Conservation (phyloP, 2,113 vertebrate species). For the Oreocharis arfaki region DNA sequence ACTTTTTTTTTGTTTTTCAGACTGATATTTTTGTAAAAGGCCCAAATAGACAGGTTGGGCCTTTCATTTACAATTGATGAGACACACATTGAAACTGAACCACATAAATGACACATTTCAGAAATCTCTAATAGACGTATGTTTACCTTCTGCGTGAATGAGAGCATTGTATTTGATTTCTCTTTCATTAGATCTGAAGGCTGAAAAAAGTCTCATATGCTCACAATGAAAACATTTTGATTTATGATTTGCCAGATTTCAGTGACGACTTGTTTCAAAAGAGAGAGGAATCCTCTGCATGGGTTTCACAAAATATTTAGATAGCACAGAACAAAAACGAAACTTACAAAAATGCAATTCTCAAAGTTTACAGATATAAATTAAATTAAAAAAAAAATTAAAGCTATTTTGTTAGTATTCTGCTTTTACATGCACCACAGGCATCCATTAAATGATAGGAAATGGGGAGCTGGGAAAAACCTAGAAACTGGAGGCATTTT, state of each 20-base stretch:
- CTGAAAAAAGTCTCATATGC: constrained; percentile 12
- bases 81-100: constrained; percentile 33
- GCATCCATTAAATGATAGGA: background rate
- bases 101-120: constrained; percentile 47
- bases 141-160: constrained; percentile 35
- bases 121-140: constrained; percentile 21
- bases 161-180: constrained; percentile 50
- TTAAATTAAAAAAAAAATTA: background rate
- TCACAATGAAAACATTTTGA: constrained; percentile 50
- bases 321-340: background rate
- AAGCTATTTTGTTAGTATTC: background rate
- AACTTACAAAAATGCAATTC: background rate
- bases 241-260: constrained; percentile 50
- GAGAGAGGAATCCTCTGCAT: background rate
- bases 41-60: background rate
- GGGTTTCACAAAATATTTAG: constrained; percentile 42
- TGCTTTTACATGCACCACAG: background rate
- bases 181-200: constrained; percentile 26
- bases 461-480: background rate
- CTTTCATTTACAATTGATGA: constrained; percentile 11
- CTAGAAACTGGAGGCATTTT: background rate
- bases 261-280: constrained; percentile 20
- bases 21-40: background rate
- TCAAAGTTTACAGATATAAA: constrained; percentile 17
- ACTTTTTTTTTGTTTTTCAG: background rate